Evolutionary conservation across 2,113 vertebrate species (phyloP).

Genomic region (Alethe diademata): DNA sequence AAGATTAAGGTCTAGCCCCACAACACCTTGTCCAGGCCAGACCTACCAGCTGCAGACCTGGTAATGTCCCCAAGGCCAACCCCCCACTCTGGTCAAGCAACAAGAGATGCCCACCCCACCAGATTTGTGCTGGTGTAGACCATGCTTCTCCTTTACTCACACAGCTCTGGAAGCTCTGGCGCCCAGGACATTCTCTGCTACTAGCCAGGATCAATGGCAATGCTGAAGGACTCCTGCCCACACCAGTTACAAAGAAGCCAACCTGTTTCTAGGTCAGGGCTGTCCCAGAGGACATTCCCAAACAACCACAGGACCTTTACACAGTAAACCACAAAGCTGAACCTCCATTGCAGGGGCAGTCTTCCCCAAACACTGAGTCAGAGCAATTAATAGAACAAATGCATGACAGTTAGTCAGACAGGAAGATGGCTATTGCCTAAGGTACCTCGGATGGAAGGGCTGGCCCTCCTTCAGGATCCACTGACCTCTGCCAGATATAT

Average conservation of each 20-base stretch:
- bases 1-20: neutral
- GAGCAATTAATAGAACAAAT: neutral
- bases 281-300: neutral
- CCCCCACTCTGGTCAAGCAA: neutral
- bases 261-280: neutral
- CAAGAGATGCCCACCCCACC: neutral
- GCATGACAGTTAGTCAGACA: slow-evolving; percentile 57
- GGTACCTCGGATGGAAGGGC: slow-evolving; percentile 43
- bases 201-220: rapidly evolving
- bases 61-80: neutral
- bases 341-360: slow-evolving; percentile 1
- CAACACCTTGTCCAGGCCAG: neutral
- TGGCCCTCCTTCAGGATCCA: slow-evolving; percentile 54
- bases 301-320: neutral
- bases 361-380: slow-evolving; percentile 57
- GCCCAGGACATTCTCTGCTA: neutral
- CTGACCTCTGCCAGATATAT: slow-evolving; percentile 58
- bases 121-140: neutral
- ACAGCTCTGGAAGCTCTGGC: neutral
- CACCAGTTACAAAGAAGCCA: neutral
- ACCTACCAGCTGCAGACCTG: neutral
- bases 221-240: neutral
- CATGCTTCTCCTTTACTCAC: neutral
- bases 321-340: neutral
- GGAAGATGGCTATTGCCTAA: slow-evolving; percentile 49